These are phyloP conservation scores for Barbus barbus DNA, from an alignment of 2,113 vertebrate genomes.

Conservation along the genomic window DNA sequence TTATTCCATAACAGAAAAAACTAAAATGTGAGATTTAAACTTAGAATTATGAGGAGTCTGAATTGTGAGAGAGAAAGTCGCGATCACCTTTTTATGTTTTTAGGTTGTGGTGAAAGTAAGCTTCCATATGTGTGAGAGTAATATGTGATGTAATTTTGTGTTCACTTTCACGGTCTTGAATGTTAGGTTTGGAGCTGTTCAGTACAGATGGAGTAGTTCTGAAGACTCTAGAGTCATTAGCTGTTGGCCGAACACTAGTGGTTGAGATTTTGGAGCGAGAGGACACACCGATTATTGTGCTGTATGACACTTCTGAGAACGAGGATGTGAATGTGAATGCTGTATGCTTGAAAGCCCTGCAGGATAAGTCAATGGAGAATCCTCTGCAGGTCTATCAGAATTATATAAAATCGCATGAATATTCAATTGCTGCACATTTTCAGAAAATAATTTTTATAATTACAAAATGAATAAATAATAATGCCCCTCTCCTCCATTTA, in stretches of 20 bases:
- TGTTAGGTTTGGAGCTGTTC: conserved; percentile 80
- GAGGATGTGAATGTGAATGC: conserved; percentile 90
- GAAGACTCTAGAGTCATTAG: conserved; percentile 80
- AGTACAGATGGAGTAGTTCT: conserved; percentile 79
- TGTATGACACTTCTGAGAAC: conserved; percentile 92
- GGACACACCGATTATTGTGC: conserved; percentile 79
- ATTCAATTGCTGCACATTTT: background rate
- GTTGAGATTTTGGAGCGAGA: conserved; percentile 85
- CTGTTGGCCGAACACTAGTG: conserved; percentile 84
- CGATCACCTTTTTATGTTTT: too few relatives aligned
- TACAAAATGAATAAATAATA: background rate
- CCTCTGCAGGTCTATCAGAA: conserved; percentile 79
- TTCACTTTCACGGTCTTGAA: conserved; percentile 1
- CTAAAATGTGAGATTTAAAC: too few relatives aligned
- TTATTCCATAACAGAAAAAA: too few relatives aligned
- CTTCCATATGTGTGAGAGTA: background rate
- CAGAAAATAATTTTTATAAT: background rate
- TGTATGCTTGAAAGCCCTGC: conserved; percentile 81
- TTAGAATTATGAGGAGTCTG: too few relatives aligned
- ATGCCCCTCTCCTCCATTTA: background rate
- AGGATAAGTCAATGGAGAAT: conserved; percentile 82
- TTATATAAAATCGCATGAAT: background rate
- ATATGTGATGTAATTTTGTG: conserved; percentile 2
- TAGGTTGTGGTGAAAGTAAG: too few relatives aligned
- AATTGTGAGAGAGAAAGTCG: too few relatives aligned